A percentile compares a stretch with the other conserved stretches of the same genome.
phyloP scores from a whole-genome alignment of 1,140 invertebrate species.

The Chymomyza costata region DNA sequence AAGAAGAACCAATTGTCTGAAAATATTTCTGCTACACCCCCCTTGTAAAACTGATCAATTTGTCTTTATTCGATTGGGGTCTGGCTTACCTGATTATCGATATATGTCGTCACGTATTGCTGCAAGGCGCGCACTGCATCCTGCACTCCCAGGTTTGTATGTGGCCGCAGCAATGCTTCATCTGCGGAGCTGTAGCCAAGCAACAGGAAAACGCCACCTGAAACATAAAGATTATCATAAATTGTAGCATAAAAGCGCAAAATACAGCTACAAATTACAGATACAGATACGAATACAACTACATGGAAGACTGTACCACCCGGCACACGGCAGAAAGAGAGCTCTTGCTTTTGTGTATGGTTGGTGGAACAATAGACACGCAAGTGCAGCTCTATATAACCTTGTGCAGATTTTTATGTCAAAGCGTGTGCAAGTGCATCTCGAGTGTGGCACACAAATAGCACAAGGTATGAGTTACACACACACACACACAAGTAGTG shows the following conservation, averaged over 20 bases:
- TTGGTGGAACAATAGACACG: neutral
- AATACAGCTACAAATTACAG: too few relatives aligned
- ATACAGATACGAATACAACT: too few relatives aligned
- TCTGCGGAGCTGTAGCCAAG: slow-evolving; percentile 91
- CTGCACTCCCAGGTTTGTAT: slow-evolving; percentile 86
- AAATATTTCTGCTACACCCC: too few relatives aligned
- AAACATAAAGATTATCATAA: slow-evolving; percentile 32
- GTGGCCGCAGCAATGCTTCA: slow-evolving; percentile 86
- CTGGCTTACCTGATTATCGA: slow-evolving; percentile 81
- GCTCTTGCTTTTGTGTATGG: too few relatives aligned
- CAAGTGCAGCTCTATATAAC: too few relatives aligned
- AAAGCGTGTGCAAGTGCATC: neutral
- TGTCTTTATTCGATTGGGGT: neutral
- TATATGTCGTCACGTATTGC: slow-evolving; percentile 83
- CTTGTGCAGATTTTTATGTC: too few relatives aligned
- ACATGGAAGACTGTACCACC: too few relatives aligned
- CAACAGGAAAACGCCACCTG: slow-evolving; percentile 90
- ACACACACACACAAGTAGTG: slow-evolving; percentile 39
- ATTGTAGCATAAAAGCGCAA: slow-evolving; percentile 10
- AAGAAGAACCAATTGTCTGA: too few relatives aligned
- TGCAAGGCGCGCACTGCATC: slow-evolving; percentile 87
- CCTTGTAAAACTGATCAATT: slow-evolving; percentile 73
- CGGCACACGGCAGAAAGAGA: too few relatives aligned
- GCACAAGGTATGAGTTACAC: slow-evolving; percentile 30
- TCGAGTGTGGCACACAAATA: slow-evolving; percentile 12